Evolutionary conservation across 2,888 invertebrate genomes (phyloP), one percentile per base, ranked within the genome.

Genomic region (Endotricha flammealis): DNA sequence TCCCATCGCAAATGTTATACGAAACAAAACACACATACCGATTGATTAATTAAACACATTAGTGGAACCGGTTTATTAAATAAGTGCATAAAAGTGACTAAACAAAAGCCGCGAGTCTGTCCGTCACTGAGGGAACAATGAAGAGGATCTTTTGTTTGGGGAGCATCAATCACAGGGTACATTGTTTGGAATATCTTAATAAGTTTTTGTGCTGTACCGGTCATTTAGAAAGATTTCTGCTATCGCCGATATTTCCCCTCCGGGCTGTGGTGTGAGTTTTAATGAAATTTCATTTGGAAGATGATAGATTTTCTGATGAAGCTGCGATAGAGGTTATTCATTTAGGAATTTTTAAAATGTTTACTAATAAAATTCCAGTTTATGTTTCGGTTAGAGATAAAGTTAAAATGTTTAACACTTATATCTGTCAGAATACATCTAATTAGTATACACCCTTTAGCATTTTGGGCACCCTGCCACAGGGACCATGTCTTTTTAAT

Each of bases 121-220:
- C 58, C 64, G 65, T 67, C 65, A 60, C 55, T 58, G 36, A 44
- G 36, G 50, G 64, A 76, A 80, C 80, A 80, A 81, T 72, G 64
- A 56, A 41, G 50, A 46, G 57, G 57, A 60, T 61, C 75, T 72
- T 79, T 85, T 83, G 85, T 86, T 75, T 71, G 54, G 59, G 55
- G 53, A 60, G 63, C 85, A 86, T 86, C 85, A 81, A 86, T 86
- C 85, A 83, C 57, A 36, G 38, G 50, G 36, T 51, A 55, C 74
- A 68, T 83, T 85, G 85, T 83, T 77, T 76, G 78, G 63, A 57
- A 71, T 82, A 78, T 83, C 83, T 83, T 85, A 83, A 83, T 83
- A 85, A 79, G 67, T 79, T 82, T 79, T 83, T 85, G 72, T 82
- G 63, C 58, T 56, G 66, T 70, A 64, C 67, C 78, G 82, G 80